These are phyloP conservation scores for Bursaphelenchus okinawaensis DNA, from an alignment of 2,888 invertebrate species.

Conservation along the genomic window DNA sequence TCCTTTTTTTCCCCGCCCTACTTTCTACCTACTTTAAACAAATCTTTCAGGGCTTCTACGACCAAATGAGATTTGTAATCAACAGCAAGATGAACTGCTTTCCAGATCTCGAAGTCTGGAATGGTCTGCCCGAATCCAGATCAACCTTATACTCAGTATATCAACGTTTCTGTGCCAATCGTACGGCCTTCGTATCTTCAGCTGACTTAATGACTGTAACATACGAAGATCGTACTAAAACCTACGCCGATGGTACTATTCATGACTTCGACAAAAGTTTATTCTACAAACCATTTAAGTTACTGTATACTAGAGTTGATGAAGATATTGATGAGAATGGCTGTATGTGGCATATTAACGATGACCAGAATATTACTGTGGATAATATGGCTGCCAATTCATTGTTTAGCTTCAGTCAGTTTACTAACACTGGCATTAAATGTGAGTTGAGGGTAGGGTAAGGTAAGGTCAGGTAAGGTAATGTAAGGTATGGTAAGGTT, in stretches of 20 bases:
- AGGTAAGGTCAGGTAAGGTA: too few relatives aligned
- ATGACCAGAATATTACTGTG: slow-evolving; percentile 11
- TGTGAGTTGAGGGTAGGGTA: too few relatives aligned
- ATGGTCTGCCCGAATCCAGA: slow-evolving; percentile 8
- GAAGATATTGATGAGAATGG: slow-evolving; percentile 11
- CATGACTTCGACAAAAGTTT: background rate
- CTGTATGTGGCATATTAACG: slow-evolving; percentile 13
- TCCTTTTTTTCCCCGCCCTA: too few relatives aligned
- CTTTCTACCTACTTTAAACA: too few relatives aligned
- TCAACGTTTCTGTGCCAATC: slow-evolving; percentile 37
- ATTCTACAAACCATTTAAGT: slow-evolving; percentile 13
- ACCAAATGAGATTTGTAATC: slow-evolving; percentile 12
- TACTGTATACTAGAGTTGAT: slow-evolving; percentile 18
- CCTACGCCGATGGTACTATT: slow-evolving; percentile 5
- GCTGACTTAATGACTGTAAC: slow-evolving; percentile 30
- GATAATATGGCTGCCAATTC: slow-evolving; percentile 1
- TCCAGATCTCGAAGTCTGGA: slow-evolving; percentile 23
- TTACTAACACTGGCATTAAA: too few relatives aligned
- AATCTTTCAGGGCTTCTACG: slow-evolving; percentile 35
- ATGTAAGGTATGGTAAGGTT: too few relatives aligned
- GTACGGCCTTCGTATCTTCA: slow-evolving; percentile 29
- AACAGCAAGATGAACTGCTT: slow-evolving; percentile 14
- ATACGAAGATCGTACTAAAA: slow-evolving; percentile 24
- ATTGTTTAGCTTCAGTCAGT: too few relatives aligned
- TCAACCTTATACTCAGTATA: background rate